These are phyloP conservation scores for Nasonia oneida DNA, from an alignment of 2,888 invertebrate species.

Conservation along the genomic window DNA sequence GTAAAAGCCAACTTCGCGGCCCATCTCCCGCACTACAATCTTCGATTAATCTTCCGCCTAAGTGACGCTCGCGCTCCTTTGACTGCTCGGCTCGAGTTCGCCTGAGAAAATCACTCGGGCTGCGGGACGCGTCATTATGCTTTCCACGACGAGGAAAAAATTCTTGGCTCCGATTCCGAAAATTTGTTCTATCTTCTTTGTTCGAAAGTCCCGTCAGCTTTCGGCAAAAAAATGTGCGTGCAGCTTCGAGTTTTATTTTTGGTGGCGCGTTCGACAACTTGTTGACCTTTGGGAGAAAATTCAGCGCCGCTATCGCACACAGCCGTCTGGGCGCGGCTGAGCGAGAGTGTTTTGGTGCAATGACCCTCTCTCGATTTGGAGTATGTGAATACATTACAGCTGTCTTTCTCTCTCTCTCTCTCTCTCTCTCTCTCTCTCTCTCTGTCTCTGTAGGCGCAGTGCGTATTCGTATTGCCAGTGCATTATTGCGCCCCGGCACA, in stretches of 20 bases:
- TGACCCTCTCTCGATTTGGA: conserved; percentile 71
- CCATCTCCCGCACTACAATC: conserved; percentile 74
- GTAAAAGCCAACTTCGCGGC: conserved; percentile 64
- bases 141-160: conserved; percentile 36
- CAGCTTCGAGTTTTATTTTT: neutral
- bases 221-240: neutral
- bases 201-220: neutral
- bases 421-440: conserved; percentile 16
- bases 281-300: conserved; percentile 14
- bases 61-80: conserved; percentile 70
- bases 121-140: conserved; percentile 23
- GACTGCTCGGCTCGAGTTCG: neutral
- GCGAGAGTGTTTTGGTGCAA: conserved; percentile 75
- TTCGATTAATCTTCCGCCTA: conserved; percentile 76
- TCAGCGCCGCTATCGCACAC: neutral
- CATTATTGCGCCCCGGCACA: conserved; percentile 49
- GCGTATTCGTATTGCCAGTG: conserved; percentile 35
- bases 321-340: neutral
- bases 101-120: conserved; percentile 40
- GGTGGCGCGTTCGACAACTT: neutral
- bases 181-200: neutral
- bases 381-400: conserved; percentile 58
- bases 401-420: conserved; percentile 44
- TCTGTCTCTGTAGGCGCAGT: neutral
- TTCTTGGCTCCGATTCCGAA: conserved; percentile 50